Evolutionary conservation across 2,888 invertebrate species (phyloP), one percentile per base, ranked within the genome.

Genomic region (Stenoptilia bipunctidactyla): DNA sequence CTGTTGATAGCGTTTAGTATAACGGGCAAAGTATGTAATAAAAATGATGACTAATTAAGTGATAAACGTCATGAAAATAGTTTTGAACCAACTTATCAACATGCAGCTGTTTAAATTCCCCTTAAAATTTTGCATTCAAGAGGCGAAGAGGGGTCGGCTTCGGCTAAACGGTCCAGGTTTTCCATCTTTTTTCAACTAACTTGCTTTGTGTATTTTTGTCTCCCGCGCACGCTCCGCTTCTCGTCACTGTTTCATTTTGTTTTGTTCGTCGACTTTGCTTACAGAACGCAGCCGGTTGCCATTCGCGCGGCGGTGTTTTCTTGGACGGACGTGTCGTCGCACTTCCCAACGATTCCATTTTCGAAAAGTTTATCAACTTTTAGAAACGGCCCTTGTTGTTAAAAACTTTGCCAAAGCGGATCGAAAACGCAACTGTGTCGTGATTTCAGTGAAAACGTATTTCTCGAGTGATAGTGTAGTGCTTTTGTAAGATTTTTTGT

Each of bases 331-430:
- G 76, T 65, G 44, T 39, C 39, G 46, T 34, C 25, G 43, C 58
- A 64, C 59, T 60, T 55, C 52, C 54, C 41, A 48, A 52, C 60
- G 58, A 61, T 54, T 58, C 46, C 53, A 60, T 56, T 65, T 62
- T 66, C 75, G 76, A 74, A 80, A 80, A 79, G 74, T 75, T 76
- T 70, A 57, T 55, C 54, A 76, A 77, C 76, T 79, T 76, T 49
- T 65, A 61, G 51, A 46, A 59, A 62, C 64, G 59, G 60, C 64
- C 62, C 61, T 58, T 63, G 54, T 54, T 57, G 59, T 55, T 62
- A 56, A 58, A 49, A 66, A 56, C 59, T 63, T 60, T 56, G 38
- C 41, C 40, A 41, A 41, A 40, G 45, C 40, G 30, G 30, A 30
- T 30, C 34, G 9, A 13, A 41, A 25, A 38, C 30, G 2, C 14